Conservation (phyloP, 2,113 vertebrate genomes). For the Solenodon paradoxus region DNA sequence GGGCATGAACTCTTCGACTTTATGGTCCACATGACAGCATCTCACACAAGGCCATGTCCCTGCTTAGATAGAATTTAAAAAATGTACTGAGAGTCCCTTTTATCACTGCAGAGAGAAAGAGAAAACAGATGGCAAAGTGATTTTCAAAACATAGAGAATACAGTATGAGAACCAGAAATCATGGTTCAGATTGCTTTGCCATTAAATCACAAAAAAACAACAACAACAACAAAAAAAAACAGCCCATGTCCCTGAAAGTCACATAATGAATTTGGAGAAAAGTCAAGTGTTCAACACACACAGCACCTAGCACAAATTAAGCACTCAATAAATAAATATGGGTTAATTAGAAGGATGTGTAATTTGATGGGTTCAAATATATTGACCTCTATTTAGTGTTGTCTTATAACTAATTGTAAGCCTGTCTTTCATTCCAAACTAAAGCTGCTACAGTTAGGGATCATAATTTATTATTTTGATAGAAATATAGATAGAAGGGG, state of each 20-base stretch:
- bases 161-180: not conserved
- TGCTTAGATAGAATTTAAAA: not conserved
- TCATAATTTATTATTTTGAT: not conserved
- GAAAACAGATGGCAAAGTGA: not conserved
- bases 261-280: not conserved
- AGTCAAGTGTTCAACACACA: not conserved
- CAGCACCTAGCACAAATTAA: not conserved
- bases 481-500: too few relatives aligned
- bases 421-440: not conserved
- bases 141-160: not conserved
- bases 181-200: not conserved
- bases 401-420: not conserved
- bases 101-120: not conserved
- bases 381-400: not conserved
- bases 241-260: not conserved
- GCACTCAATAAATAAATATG: not conserved
- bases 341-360: not conserved
- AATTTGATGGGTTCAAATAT: not conserved
- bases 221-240: not conserved
- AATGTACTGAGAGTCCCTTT: not conserved
- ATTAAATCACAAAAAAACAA: not conserved
- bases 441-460: not conserved
- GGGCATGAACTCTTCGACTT: too few relatives aligned
- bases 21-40: too few relatives aligned
- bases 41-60: too few relatives aligned